Evolutionary conservation across 2,888 invertebrate genomes (phyloP).

Genomic region (Diadromus collaris): DNA sequence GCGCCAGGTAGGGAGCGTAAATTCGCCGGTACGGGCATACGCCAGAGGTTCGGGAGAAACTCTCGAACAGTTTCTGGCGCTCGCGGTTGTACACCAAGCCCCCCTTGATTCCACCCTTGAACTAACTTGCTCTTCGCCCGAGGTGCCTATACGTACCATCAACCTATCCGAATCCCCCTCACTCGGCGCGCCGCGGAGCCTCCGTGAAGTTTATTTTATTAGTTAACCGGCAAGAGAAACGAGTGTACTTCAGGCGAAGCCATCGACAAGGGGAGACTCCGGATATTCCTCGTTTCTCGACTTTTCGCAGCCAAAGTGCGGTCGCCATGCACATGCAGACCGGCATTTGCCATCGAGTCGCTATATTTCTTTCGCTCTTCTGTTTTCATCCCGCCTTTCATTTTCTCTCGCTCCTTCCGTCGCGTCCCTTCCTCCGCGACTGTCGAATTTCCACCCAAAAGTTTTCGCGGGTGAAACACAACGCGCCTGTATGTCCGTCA

Average conservation of each 20-base stretch:
- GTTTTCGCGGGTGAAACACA: slow-evolving; percentile 54
- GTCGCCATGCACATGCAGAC: slow-evolving; percentile 54
- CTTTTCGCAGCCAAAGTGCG: slow-evolving; percentile 37
- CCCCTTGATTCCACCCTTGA: slow-evolving; percentile 44
- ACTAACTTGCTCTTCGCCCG: slow-evolving; percentile 53
- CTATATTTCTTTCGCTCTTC: slow-evolving; percentile 33
- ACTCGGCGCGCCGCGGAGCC: slow-evolving; percentile 38
- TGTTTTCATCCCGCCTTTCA: slow-evolving; percentile 7
- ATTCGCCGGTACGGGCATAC: slow-evolving; percentile 65
- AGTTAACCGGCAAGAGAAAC: slow-evolving; percentile 73
- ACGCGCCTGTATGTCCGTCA: slow-evolving; percentile 74
- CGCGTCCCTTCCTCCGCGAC: slow-evolving; percentile 13
- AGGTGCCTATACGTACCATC: slow-evolving; percentile 41
- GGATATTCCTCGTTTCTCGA: slow-evolving; percentile 32
- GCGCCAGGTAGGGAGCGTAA: slow-evolving; percentile 69
- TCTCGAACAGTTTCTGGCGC: slow-evolving; percentile 39
- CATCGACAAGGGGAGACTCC: slow-evolving; percentile 47
- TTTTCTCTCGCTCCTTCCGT: slow-evolving; percentile 11
- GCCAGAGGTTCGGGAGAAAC: slow-evolving; percentile 64
- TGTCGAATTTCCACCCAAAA: slow-evolving; percentile 52
- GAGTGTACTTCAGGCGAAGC: slow-evolving; percentile 64
- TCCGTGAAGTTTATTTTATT: slow-evolving; percentile 74
- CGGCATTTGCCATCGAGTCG: slow-evolving; percentile 51
- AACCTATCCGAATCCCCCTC: slow-evolving; percentile 42
- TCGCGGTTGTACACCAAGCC: slow-evolving; percentile 41